phyloP scores from a whole-genome alignment of 2,113 vertebrate species.

The Mastomys natalensis region DNA sequence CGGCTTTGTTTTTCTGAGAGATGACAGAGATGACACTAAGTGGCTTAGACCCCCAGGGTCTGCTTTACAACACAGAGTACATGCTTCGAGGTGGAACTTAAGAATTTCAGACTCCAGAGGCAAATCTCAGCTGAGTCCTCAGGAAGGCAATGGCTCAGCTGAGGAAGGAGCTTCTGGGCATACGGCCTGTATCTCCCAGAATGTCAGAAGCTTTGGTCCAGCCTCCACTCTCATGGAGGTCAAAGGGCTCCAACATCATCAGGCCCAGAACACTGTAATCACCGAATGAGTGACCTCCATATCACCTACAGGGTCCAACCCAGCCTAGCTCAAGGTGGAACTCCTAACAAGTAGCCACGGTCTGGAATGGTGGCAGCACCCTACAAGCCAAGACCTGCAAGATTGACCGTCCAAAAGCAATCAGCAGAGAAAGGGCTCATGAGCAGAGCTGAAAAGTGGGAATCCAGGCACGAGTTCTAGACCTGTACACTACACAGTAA shows the following conservation, averaged over 20 bases:
- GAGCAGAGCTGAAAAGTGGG: background rate
- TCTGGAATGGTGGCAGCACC: conserved; percentile 67
- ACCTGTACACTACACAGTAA: background rate
- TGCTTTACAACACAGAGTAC: background rate
- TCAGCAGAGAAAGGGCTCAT: background rate
- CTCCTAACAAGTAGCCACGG: conserved; percentile 34
- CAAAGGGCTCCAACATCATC: conserved; percentile 5
- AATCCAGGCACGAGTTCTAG: background rate
- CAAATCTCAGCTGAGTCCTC: background rate
- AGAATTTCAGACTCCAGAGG: conserved; percentile 29
- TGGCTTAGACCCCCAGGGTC: background rate
- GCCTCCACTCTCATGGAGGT: background rate
- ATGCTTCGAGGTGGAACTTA: background rate
- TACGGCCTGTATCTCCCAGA: background rate
- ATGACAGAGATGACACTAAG: background rate
- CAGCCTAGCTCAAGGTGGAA: background rate
- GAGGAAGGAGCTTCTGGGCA: background rate
- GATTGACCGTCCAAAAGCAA: conserved; percentile 61
- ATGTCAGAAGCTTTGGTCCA: background rate
- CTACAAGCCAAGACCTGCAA: conserved; percentile 64
- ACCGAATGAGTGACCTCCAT: background rate
- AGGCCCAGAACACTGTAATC: background rate
- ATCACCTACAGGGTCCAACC: conserved; percentile 27
- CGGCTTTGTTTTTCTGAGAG: background rate
- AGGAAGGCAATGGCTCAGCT: background rate